Evolutionary conservation across 2,888 invertebrate genomes (phyloP).

Genomic region (Athalia rosae): DNA sequence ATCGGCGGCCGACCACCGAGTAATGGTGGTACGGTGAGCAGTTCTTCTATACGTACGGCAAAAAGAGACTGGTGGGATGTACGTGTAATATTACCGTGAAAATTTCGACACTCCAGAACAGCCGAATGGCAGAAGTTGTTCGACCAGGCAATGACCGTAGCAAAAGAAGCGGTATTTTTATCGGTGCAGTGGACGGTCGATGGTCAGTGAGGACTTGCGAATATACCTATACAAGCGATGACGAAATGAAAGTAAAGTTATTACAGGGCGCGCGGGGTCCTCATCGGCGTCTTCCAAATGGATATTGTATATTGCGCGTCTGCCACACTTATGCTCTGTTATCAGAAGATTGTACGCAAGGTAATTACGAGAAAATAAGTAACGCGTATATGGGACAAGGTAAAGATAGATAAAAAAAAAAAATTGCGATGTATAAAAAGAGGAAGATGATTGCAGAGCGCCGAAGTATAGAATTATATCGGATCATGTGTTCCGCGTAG

Average conservation of each 20-base stretch:
- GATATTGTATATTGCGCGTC: too few relatives aligned
- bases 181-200: not conserved
- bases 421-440: too few relatives aligned
- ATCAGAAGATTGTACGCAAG: too few relatives aligned
- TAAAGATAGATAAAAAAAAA: too few relatives aligned
- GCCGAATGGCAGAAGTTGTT: not conserved
- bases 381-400: too few relatives aligned
- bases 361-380: too few relatives aligned
- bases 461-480: too few relatives aligned
- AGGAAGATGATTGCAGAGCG: too few relatives aligned
- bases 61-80: not conserved
- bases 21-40: constrained; percentile 16
- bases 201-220: not conserved
- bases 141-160: constrained; percentile 36
- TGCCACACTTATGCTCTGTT: too few relatives aligned
- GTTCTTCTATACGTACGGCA: not conserved
- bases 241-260: constrained; percentile 5
- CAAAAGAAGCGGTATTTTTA: constrained; percentile 40
- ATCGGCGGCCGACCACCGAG: constrained; percentile 30
- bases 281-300: too few relatives aligned
- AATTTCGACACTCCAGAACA: not conserved
- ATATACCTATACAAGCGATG: not conserved
- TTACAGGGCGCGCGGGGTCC: too few relatives aligned
- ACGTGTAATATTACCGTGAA: not conserved
- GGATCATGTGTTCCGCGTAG: too few relatives aligned